Conservation (phyloP, 1,140 invertebrate species). For the honey bee (Apis mellifera) region Amel_HAv3.1 CM009931.2:12261001-12261500, state of each 20-base stretch:
- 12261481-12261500: not conserved
- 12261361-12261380: not conserved
- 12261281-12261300: not conserved
- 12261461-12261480: not conserved
- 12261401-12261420: not conserved
- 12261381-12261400: not conserved
- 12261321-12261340: not conserved
- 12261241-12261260: not conserved
- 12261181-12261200: not conserved
- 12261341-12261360: conserved; percentile 1
- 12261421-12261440: too few species aligned
- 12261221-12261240: not conserved
- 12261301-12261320: not conserved
- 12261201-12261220: not conserved
- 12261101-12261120: too few species aligned
- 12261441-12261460: not conserved
- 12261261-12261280: not conserved
- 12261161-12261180: too few species aligned
- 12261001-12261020: too few species aligned
- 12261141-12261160: too few species aligned
- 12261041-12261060: too few species aligned
- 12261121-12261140: too few species aligned
- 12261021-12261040: too few species aligned
- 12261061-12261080: too few species aligned
- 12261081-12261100: too few species aligned